phyloP scores from a whole-genome alignment of 1,140 invertebrate genomes.

The Venustaconcha ellipsiformis region DNA sequence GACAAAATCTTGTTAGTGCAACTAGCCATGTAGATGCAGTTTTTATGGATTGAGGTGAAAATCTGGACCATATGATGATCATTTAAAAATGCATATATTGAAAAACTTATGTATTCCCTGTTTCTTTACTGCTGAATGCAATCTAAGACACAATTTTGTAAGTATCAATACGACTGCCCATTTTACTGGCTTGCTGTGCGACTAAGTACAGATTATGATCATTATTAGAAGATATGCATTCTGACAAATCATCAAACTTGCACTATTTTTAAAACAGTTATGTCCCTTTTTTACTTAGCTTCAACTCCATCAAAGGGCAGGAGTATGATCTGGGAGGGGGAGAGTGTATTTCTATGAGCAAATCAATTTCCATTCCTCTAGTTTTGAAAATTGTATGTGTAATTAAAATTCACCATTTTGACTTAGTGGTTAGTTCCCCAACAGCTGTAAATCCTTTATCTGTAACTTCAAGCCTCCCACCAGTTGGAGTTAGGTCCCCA shows the following conservation, averaged over 20 bases:
- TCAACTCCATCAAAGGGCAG: neutral
- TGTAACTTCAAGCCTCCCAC: slow-evolving; percentile 20
- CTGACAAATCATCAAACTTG: too few species aligned
- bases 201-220: too few species aligned
- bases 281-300: too few species aligned
- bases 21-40: too few species aligned
- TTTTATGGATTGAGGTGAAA: too few species aligned
- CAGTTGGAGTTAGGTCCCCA: slow-evolving; percentile 25
- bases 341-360: neutral
- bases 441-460: slow-evolving; percentile 20
- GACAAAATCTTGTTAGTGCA: too few species aligned
- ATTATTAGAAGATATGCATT: too few species aligned
- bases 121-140: neutral
- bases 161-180: neutral
- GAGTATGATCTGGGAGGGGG: neutral
- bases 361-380: too few species aligned
- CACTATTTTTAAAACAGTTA: too few species aligned
- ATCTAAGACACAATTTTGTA: neutral
- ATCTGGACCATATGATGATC: too few species aligned
- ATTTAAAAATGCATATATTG: too few species aligned
- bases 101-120: neutral
- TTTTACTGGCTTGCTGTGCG: neutral
- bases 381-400: neutral
- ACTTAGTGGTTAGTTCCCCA: slow-evolving; percentile 12
- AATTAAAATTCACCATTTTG: neutral